Conservation (phyloP, 2,888 invertebrate species). For the Tortricodes alternella region DNA sequence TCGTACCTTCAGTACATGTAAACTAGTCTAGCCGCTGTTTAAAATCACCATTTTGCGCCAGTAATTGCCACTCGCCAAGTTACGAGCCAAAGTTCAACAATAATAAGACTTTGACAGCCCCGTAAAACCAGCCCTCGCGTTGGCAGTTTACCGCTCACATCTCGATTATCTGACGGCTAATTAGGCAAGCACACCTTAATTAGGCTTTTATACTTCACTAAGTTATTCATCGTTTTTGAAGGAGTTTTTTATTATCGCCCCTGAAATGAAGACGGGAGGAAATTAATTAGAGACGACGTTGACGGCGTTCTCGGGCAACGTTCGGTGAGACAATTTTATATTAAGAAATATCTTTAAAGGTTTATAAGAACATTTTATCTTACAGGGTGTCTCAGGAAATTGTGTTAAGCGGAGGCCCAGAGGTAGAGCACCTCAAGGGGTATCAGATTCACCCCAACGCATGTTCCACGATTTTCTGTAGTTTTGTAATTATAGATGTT, state of each 20-base stretch:
- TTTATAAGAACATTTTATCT: no score
- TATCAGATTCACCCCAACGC: no score
- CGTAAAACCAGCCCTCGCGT: constrained; percentile 53
- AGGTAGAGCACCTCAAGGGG: no score
- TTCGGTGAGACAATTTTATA: no score
- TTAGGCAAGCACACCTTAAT: constrained; percentile 50
- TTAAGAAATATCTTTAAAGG: no score
- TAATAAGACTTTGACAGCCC: constrained; percentile 58
- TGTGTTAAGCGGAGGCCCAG: no score
- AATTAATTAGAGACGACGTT: constrained; percentile 33
- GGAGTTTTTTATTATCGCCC: constrained; percentile 29
- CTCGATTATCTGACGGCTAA: constrained; percentile 52
- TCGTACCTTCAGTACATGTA: background rate
- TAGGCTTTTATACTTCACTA: constrained; percentile 43
- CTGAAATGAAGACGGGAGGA: constrained; percentile 21
- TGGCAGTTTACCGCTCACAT: constrained; percentile 45
- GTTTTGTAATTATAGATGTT: no score
- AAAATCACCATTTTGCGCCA: constrained; percentile 35
- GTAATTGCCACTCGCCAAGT: constrained; percentile 47
- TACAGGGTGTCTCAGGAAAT: no score
- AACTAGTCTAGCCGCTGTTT: background rate
- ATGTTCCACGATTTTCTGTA: no score
- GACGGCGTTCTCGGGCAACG: constrained; percentile 7
- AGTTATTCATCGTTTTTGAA: constrained; percentile 39
- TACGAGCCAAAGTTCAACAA: constrained; percentile 59